A percentile compares a stretch with the other conserved stretches of the same genome.
phyloP scores from a whole-genome alignment of 2,113 vertebrate species.

The Sander lucioperca region DNA sequence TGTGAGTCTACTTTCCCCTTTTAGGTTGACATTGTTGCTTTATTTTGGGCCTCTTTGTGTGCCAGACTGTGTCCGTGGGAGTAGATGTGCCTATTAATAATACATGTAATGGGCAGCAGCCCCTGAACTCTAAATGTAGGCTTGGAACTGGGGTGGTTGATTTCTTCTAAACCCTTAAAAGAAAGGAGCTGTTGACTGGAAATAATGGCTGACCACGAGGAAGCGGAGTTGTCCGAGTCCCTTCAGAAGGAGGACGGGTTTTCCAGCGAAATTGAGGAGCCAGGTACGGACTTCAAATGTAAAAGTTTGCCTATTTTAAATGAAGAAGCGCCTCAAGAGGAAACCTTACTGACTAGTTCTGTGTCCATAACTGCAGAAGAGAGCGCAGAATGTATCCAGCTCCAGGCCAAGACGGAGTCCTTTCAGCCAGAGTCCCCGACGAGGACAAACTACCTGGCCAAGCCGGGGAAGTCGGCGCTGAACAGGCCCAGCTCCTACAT shows the following conservation, averaged over 20 bases:
- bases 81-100: slow-evolving; percentile 57
- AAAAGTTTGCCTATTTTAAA: slow-evolving; percentile 86
- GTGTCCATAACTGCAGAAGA: slow-evolving; percentile 66
- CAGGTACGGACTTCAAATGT: slow-evolving; percentile 75
- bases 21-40: slow-evolving; percentile 6
- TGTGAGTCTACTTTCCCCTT: slow-evolving; percentile 18
- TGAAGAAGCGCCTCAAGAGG: slow-evolving; percentile 70
- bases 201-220: slow-evolving; percentile 78
- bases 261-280: slow-evolving; percentile 72
- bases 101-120: slow-evolving; percentile 49
- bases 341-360: slow-evolving; percentile 66
- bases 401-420: slow-evolving; percentile 57
- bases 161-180: slow-evolving; percentile 19
- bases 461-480: slow-evolving; percentile 75
- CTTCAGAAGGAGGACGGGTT: slow-evolving; percentile 67
- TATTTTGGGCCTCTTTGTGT: slow-evolving; percentile 19
- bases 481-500: slow-evolving; percentile 76
- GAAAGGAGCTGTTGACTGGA: slow-evolving; percentile 12
- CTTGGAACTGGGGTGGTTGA: neutral
- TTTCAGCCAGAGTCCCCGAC: slow-evolving; percentile 61
- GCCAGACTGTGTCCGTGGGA: slow-evolving; percentile 42
- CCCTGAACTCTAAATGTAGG: slow-evolving; percentile 48
- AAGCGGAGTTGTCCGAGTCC: slow-evolving; percentile 72
- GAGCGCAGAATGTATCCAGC: slow-evolving; percentile 67
- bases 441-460: slow-evolving; percentile 60